Conservation (phyloP, 2,113 vertebrate genomes). For the Campylorhamphus procurvoides region DNA sequence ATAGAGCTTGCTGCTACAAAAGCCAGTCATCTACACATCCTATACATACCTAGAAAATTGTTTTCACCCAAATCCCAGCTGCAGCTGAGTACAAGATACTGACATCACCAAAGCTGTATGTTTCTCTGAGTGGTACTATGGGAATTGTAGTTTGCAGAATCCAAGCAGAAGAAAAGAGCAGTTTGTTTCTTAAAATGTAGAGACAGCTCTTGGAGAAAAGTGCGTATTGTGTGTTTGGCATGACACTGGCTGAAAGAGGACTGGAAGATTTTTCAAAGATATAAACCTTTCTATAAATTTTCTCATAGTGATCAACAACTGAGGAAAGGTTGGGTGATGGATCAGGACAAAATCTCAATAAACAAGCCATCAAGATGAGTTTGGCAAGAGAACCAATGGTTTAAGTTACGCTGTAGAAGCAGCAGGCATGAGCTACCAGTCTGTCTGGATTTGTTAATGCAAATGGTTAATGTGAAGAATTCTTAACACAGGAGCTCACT, state of each 20-base stretch:
- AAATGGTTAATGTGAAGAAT: not conserved
- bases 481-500: not conserved
- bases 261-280: not conserved
- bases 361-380: not conserved
- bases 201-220: not conserved
- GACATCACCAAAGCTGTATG: not conserved
- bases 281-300: not conserved
- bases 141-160: conserved; percentile 37
- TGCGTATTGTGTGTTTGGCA: not conserved
- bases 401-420: not conserved
- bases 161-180: not conserved
- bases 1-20: conserved; percentile 62
- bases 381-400: not conserved
- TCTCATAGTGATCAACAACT: not conserved
- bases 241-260: not conserved
- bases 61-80: conserved; percentile 21
- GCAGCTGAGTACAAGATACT: not conserved
- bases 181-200: not conserved
- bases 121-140: conserved; percentile 31
- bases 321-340: not conserved
- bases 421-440: not conserved
- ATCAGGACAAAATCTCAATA: not conserved
- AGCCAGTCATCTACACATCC: conserved; percentile 47
- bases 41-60: conserved; percentile 48
- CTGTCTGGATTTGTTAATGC: not conserved